Conservation (phyloP, 2,797 vertebrate species). For the Pseudocheirus occidentalis region DNA sequence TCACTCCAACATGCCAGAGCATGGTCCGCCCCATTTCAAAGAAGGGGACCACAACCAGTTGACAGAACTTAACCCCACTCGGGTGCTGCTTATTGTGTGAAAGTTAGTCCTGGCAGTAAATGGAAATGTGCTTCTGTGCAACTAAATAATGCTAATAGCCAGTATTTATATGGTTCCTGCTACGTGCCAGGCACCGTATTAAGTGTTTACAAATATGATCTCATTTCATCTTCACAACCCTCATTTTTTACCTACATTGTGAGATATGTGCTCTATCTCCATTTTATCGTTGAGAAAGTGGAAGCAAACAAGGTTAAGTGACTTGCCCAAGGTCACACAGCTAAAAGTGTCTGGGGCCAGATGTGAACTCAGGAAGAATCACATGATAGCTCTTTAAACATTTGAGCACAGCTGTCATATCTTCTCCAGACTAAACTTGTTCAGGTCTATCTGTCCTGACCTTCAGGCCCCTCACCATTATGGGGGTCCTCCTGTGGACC, state of each 20-base stretch:
- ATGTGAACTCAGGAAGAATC: background rate
- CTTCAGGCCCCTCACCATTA: background rate
- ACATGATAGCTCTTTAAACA: background rate
- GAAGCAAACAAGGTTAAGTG: background rate
- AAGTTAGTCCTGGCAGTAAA: background rate
- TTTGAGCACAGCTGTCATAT: background rate
- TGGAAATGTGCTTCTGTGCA: background rate
- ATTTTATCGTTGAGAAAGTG: background rate
- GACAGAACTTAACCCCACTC: background rate
- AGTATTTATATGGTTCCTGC: background rate
- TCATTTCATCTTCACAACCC: background rate
- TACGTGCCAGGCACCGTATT: background rate
- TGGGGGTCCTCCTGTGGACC: background rate
- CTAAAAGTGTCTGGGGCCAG: background rate
- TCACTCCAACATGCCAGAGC: background rate
- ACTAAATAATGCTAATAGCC: background rate
- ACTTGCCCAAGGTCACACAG: background rate
- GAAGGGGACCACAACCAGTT: background rate
- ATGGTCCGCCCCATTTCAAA: background rate
- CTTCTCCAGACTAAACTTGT: background rate
- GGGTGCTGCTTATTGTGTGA: background rate
- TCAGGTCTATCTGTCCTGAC: background rate
- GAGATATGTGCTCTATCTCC: background rate
- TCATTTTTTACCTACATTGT: background rate
- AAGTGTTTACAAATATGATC: background rate